Conservation (phyloP, 2,888 invertebrate genomes). For the Heliconius hortense region DNA sequence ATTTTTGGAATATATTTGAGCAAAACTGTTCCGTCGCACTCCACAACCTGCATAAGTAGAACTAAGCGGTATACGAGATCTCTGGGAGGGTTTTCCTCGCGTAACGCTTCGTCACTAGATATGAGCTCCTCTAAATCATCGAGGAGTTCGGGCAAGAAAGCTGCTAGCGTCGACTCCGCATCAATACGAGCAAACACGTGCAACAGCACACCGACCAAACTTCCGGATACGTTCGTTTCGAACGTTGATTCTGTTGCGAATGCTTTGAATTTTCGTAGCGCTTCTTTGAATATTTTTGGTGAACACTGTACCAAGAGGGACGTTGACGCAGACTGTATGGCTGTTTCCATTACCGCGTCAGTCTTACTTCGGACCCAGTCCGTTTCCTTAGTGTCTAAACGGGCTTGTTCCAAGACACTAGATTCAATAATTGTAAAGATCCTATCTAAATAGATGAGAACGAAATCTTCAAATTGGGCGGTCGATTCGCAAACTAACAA, state of each 20-base stretch:
- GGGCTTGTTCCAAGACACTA: slow-evolving; percentile 85
- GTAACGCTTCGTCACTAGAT: slow-evolving; percentile 84
- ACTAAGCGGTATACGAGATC: slow-evolving; percentile 90
- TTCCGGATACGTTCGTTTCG: slow-evolving; percentile 92
- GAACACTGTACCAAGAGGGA: slow-evolving; percentile 88
- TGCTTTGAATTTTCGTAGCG: slow-evolving; percentile 87
- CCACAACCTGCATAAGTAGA: slow-evolving; percentile 86
- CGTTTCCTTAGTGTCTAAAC: slow-evolving; percentile 83
- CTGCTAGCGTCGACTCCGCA: slow-evolving; percentile 85
- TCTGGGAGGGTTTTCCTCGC: slow-evolving; percentile 89
- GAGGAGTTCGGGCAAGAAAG: slow-evolving; percentile 88
- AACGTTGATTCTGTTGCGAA: slow-evolving; percentile 89
- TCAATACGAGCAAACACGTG: slow-evolving; percentile 85
- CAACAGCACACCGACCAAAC: slow-evolving; percentile 88
- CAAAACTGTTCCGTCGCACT: slow-evolving; percentile 84
- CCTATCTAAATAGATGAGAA: slow-evolving; percentile 91
- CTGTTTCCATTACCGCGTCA: slow-evolving; percentile 87
- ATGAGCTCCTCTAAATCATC: slow-evolving; percentile 84
- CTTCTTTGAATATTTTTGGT: slow-evolving; percentile 83
- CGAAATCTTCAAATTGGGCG: slow-evolving; percentile 94
- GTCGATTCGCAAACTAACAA: slow-evolving; percentile 88
- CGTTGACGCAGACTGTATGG: slow-evolving; percentile 85
- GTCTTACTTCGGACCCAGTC: slow-evolving; percentile 84
- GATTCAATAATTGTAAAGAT: slow-evolving; percentile 87
- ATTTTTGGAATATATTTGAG: slow-evolving; percentile 85